Percentiles rank a stretch among this genome's conserved stretches.
Conservation (phyloP, 2,113 vertebrate genomes). For the Atractosteus spatula region DNA sequence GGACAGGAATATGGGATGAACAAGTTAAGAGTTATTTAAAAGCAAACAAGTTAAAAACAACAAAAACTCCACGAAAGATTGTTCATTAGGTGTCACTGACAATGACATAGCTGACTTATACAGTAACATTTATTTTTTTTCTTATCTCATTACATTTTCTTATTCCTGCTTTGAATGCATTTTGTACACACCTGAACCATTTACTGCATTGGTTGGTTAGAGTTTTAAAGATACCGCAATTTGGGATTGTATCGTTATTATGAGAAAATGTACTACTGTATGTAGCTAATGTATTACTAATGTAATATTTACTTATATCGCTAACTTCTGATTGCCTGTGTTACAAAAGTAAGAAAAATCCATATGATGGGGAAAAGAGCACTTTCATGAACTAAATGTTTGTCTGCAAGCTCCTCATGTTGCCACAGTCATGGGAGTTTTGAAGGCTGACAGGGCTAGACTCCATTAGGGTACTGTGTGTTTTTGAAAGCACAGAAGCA, state of each 20-base stretch:
- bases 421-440: neutral
- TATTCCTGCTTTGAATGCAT: neutral
- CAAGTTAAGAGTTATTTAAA: constrained; percentile 49
- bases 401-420: too few species aligned
- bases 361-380: too few species aligned
- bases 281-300: too few species aligned
- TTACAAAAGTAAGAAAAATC: too few species aligned
- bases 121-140: constrained; percentile 56
- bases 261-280: too few species aligned
- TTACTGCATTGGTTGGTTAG: too few species aligned
- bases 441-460: too few species aligned
- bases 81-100: constrained; percentile 66
- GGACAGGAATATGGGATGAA: constrained; percentile 66
- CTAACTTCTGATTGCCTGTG: neutral
- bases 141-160: constrained; percentile 46
- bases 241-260: too few species aligned
- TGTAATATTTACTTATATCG: too few species aligned
- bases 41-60: constrained; percentile 53
- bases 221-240: too few species aligned
- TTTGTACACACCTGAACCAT: too few species aligned
- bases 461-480: too few species aligned
- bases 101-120: constrained; percentile 65
- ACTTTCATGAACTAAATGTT: neutral
- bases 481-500: neutral
- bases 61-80: constrained; percentile 53